A percentile compares a stretch with the other conserved stretches of the same genome.
These are phyloP conservation scores for Capromys pilorides DNA, from an alignment of 2,797 vertebrate species.

Conservation along the genomic window DNA sequence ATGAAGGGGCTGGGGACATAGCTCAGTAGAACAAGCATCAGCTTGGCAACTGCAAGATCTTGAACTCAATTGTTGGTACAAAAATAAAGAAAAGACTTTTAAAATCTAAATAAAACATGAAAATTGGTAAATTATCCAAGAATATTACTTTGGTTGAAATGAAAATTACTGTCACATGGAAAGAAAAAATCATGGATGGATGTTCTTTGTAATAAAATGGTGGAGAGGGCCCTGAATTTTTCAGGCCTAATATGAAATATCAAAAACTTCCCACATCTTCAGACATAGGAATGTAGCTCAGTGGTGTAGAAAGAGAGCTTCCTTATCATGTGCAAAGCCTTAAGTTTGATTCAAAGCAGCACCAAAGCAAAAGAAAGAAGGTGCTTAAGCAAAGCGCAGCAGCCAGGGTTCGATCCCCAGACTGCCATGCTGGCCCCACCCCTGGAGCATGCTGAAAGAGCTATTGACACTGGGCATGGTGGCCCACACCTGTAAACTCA, in stretches of 20 bases:
- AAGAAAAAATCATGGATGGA: not conserved
- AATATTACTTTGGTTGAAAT: not conserved
- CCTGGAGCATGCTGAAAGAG: too few species aligned
- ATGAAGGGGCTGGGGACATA: too few species aligned
- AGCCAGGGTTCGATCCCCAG: too few species aligned
- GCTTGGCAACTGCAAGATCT: too few species aligned
- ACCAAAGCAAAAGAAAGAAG: not conserved
- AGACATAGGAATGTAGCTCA: not conserved
- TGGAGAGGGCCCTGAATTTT: not conserved
- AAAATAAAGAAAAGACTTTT: too few species aligned
- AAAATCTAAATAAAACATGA: not conserved
- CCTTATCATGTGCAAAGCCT: too few species aligned
- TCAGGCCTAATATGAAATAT: conserved; percentile 22
- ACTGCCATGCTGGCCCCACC: too few species aligned
- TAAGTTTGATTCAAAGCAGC: not conserved
- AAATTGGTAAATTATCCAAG: not conserved
- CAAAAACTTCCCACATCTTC: not conserved
- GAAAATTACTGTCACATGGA: conserved; percentile 4
- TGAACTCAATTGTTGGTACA: too few species aligned
- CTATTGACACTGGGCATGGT: too few species aligned
- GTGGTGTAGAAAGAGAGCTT: not conserved
- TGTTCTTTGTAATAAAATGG: not conserved
- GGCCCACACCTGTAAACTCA: too few species aligned
- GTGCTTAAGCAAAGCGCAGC: not conserved
- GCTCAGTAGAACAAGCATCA: too few species aligned